Conservation (phyloP, 2,888 invertebrate species). For the Agonopterix subpropinquella region DNA sequence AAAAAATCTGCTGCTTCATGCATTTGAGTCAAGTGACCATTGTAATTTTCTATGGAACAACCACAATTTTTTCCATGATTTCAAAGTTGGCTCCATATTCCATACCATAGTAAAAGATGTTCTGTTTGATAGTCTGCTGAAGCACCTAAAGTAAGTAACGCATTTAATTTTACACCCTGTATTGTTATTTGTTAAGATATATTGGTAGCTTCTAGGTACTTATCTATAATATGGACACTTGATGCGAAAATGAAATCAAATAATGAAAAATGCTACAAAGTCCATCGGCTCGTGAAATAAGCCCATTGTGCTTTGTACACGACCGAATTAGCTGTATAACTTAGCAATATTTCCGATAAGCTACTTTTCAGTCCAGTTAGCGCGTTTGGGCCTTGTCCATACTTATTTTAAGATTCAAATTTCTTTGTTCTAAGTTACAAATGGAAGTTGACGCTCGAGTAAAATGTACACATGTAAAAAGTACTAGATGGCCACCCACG, state of each 20-base stretch:
- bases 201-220: no score
- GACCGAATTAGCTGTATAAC: slow-evolving; percentile 57
- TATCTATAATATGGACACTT: no score
- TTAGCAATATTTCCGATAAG: slow-evolving; percentile 54
- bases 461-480: slow-evolving; percentile 58
- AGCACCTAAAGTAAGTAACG: no score
- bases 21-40: no score
- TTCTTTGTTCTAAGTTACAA: slow-evolving; percentile 33
- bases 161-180: no score
- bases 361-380: slow-evolving; percentile 30
- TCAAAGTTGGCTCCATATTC: no score
- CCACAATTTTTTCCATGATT: no score
- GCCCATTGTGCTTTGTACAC: slow-evolving; percentile 58
- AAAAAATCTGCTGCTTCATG: no score
- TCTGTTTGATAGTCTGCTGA: no score
- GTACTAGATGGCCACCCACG: slow-evolving; percentile 63
- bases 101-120: no score
- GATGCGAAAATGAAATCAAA: slow-evolving; percentile 14
- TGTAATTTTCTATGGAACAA: no score
- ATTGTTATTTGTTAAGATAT: no score
- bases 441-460: slow-evolving; percentile 55
- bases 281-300: slow-evolving; percentile 66
- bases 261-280: slow-evolving; percentile 45
- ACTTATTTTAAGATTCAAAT: slow-evolving; percentile 43
- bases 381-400: slow-evolving; percentile 31